A percentile compares a stretch with the other conserved stretches of the same genome.
These are phyloP conservation scores for Recurvirostra avosetta DNA, from an alignment of 2,113 vertebrate species.

Conservation along the genomic window DNA sequence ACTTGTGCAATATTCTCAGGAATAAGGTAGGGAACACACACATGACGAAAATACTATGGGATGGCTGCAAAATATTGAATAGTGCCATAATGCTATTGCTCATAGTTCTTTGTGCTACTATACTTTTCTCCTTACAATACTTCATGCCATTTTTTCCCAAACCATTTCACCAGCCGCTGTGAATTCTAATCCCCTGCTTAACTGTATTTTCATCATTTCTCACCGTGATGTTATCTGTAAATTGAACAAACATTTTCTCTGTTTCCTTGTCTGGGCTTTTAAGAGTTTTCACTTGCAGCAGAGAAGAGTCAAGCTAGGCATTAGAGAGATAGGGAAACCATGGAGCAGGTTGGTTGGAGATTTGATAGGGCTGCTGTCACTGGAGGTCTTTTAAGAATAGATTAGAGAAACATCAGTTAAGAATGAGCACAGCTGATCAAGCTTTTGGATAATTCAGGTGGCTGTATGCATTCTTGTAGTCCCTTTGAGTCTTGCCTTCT, in stretches of 20 bases:
- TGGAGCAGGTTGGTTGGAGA: neutral
- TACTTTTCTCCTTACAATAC: neutral
- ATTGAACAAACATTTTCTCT: neutral
- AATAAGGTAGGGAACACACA: neutral
- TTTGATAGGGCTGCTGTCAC: neutral
- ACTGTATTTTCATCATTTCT: neutral
- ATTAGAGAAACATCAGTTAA: neutral
- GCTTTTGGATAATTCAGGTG: neutral
- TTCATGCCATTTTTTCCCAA: neutral
- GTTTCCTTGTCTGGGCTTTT: neutral
- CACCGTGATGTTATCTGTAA: neutral
- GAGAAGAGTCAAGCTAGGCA: neutral
- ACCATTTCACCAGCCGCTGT: neutral
- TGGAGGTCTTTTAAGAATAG: neutral
- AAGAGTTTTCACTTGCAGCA: neutral
- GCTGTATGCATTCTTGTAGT: neutral
- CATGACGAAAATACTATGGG: neutral
- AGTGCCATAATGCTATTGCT: neutral
- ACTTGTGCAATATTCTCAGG: neutral
- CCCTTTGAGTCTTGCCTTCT: neutral
- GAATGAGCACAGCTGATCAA: neutral
- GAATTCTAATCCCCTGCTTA: neutral
- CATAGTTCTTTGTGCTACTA: neutral
- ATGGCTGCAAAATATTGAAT: neutral
- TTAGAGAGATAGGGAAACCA: rapidly evolving